Evolutionary conservation across 2,113 vertebrate genomes (phyloP).

Genomic region (Hyperoodon ampullatus): DNA sequence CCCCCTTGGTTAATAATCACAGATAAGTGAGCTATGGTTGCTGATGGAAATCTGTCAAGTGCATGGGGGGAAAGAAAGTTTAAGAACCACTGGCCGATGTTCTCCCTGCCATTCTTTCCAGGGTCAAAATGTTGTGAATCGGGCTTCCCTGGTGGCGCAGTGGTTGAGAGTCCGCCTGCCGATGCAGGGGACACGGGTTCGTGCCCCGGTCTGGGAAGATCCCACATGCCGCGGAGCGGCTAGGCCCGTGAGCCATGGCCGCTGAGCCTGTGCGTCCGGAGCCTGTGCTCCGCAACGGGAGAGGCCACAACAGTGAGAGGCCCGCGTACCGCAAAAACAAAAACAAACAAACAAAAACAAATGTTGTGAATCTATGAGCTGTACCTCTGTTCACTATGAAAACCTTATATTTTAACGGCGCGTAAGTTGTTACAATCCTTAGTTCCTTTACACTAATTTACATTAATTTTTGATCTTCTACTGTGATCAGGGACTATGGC

Average conservation of each 20-base stretch:
- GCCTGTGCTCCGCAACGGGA: too few relatives aligned
- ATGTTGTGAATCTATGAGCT: not conserved
- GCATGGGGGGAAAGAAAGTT: not conserved
- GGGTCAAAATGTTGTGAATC: not conserved
- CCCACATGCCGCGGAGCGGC: too few relatives aligned
- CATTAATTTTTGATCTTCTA: not conserved
- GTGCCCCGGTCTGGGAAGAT: too few relatives aligned
- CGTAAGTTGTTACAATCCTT: not conserved
- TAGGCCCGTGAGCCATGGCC: too few relatives aligned
- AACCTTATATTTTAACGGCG: not conserved
- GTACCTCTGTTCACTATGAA: not conserved
- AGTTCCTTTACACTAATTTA: not conserved
- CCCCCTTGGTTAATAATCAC: not conserved
- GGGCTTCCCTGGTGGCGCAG: too few relatives aligned
- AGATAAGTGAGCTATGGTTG: not conserved
- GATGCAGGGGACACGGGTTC: too few relatives aligned
- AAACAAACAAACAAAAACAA: not conserved
- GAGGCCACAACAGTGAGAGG: too few relatives aligned
- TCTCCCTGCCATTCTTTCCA: not conserved
- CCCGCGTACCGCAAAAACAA: too few relatives aligned
- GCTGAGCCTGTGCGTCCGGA: too few relatives aligned
- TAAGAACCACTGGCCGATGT: not conserved
- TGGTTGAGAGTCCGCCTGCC: too few relatives aligned
- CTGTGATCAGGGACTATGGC: not conserved
- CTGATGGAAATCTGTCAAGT: not conserved